Base-by-base conservation (phyloP, 2,888 invertebrate genomes). In the Ectemnius continuus region DNA sequence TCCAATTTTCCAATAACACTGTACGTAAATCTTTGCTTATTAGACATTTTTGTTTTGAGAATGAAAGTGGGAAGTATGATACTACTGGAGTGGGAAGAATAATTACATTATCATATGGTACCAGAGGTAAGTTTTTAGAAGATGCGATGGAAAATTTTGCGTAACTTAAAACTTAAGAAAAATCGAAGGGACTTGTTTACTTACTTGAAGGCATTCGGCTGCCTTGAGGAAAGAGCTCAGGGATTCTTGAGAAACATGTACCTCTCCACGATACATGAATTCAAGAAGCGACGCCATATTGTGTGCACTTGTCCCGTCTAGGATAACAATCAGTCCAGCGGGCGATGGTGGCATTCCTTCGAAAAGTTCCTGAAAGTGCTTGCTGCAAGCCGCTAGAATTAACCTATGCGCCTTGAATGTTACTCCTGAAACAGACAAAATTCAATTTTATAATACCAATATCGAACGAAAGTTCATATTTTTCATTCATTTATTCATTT, bases 191-290 rank as follows among this genome's bases (percentile, higher is more conserved):
- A 36, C 6, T 36, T 4, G 8, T 14, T 5, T 4, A 81, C 87
- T 75, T 86, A 96, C 96, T 94, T 97, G 97, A 88, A 97, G 93
- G 91, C 96, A 96, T 92, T 97, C 97, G 69, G 97, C 97, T 83
- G 97, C 97, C 92, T 97, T 97, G 80, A 97, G 94, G 91, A 97
- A 97, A 91, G 97, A 96, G 89, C 96, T 96, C 85, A 97, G 94
- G 82, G 96, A 96, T 91, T 97, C 97, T 92, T 97, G 97, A 86
- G 97, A 97, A 88, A 97, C 97, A 91, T 97, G 97, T 85, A 97
- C 97, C 92, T 97, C 97, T 73, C 97, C 97, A 91, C 97, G 97
- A 93, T 97, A 97, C 97, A 97, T 97, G 91, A 97, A 97, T 92
- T 97, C 97, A 82, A 97, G 93, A 82, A 97, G 93, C 60, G 97